Percentiles rank a stretch among this genome's conserved stretches.
Evolutionary conservation across 2,113 vertebrate genomes (phyloP).

Genomic region (Azemiops feae): DNA sequence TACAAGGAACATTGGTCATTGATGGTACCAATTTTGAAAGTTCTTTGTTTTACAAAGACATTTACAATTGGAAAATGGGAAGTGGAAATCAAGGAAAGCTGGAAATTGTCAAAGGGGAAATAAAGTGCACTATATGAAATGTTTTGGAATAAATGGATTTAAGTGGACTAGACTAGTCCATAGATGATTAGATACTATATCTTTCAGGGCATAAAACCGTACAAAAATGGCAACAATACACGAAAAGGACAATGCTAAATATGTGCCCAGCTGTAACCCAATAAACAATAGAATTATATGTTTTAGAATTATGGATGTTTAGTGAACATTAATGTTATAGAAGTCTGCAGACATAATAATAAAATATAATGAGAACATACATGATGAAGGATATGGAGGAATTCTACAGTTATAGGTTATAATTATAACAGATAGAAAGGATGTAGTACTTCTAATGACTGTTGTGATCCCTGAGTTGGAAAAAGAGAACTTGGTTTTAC

Average conservation of each 20-base stretch:
- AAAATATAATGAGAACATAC: background rate
- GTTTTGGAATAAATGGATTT: background rate
- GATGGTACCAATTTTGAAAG: background rate
- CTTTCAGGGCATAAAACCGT: background rate
- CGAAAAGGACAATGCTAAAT: background rate
- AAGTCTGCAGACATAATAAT: background rate
- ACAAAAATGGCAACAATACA: background rate
- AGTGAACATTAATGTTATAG: background rate
- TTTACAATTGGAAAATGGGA: background rate
- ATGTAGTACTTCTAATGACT: background rate
- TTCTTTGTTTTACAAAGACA: background rate
- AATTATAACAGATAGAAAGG: background rate
- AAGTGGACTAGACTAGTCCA: background rate
- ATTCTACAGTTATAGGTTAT: background rate
- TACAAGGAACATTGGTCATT: background rate
- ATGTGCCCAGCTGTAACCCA: background rate
- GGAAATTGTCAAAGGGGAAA: background rate
- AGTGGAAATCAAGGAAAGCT: background rate
- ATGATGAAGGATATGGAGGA: background rate
- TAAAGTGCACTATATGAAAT: background rate
- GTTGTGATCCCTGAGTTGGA: background rate
- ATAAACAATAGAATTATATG: background rate
- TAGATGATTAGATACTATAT: background rate
- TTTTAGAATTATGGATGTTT: background rate
- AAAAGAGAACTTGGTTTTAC: background rate